Conservation (phyloP, 1,140 invertebrate genomes). For the Micrasema minimum region DNA sequence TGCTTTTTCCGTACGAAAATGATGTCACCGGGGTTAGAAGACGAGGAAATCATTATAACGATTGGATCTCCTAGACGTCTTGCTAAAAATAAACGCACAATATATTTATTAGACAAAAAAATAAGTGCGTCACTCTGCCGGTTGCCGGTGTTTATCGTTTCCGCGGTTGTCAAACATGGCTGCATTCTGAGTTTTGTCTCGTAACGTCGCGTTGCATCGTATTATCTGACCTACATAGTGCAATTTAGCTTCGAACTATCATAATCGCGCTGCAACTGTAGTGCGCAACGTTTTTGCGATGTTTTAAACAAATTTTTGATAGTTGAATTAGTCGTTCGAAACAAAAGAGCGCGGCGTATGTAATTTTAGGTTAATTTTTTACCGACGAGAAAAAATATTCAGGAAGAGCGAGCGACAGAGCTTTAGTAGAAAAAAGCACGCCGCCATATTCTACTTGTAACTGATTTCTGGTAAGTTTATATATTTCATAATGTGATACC, state of each 20-base stretch:
- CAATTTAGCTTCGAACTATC: too few relatives aligned
- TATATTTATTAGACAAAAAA: slow-evolving; percentile 1
- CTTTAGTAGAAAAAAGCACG: too few relatives aligned
- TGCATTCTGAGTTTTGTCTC: neutral
- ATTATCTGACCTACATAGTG: too few relatives aligned
- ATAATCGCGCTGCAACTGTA: too few relatives aligned
- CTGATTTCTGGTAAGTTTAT: too few relatives aligned
- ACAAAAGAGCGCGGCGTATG: slow-evolving; percentile 17
- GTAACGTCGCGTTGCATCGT: neutral
- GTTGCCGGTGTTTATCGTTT: slow-evolving; percentile 20
- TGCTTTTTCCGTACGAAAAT: slow-evolving; percentile 15
- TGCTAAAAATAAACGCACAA: too few relatives aligned
- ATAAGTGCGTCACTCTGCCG: neutral
- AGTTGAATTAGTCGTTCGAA: neutral
- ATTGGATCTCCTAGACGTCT: neutral
- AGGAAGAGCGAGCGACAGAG: too few relatives aligned
- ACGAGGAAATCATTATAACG: neutral
- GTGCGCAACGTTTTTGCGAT: too few relatives aligned
- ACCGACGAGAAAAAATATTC: neutral
- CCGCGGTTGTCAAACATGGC: slow-evolving; percentile 26
- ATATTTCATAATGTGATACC: too few relatives aligned
- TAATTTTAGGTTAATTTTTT: slow-evolving; percentile 10
- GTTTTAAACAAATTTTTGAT: too few relatives aligned
- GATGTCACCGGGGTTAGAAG: slow-evolving; percentile 4
- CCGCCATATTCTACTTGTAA: too few relatives aligned